Evolutionary conservation across 2,888 invertebrate genomes (phyloP), one percentile per base, ranked within the genome.

Genomic region (Vannuccia rotundouncinata): DNA sequence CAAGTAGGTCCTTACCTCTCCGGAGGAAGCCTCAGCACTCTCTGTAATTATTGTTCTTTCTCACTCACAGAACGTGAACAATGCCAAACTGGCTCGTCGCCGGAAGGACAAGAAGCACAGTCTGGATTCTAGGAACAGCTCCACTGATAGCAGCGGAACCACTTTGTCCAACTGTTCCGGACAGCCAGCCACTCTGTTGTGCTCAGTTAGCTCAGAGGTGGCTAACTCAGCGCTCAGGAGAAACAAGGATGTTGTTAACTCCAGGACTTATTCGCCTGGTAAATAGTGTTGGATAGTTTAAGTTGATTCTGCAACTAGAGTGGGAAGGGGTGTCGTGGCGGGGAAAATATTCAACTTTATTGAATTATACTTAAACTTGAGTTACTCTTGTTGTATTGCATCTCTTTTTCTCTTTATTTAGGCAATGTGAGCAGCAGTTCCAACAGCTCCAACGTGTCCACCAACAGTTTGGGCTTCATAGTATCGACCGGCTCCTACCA

Each of bases 1-100:
- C 90, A 92, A 86, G 92, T 45, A 45, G 10, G n/a, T n/a, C n/a
- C n/a, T n/a, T n/a, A n/a, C n/a, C n/a, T n/a, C n/a, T n/a, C n/a
- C n/a, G n/a, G n/a, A n/a, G n/a, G n/a, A n/a, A n/a, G n/a, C n/a
- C n/a, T n/a, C n/a, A n/a, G n/a, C n/a, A n/a, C n/a, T n/a, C n/a
- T n/a, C n/a, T n/a, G n/a, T 13, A 45, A 45, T 45, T 5, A 13
- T 45, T 45, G 45, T 45, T 45, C 17, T 17, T 5, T 17, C 17
- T 17, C 17, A 17, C 5, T 45, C 17, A 13, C 45, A 45, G 45
- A 45, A 92, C 84, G 93, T 93, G 0, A 90, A 91, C 31, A 91
- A 91, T 80, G 92, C 92, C 0, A 91, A 92, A 83, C 88, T 92
- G 79, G 92, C 92, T 13, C 91, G 92, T 85, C 89, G 92, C 30